Evolutionary conservation across 2,888 invertebrate genomes (phyloP).

Genomic region (Papilio demoleus): DNA sequence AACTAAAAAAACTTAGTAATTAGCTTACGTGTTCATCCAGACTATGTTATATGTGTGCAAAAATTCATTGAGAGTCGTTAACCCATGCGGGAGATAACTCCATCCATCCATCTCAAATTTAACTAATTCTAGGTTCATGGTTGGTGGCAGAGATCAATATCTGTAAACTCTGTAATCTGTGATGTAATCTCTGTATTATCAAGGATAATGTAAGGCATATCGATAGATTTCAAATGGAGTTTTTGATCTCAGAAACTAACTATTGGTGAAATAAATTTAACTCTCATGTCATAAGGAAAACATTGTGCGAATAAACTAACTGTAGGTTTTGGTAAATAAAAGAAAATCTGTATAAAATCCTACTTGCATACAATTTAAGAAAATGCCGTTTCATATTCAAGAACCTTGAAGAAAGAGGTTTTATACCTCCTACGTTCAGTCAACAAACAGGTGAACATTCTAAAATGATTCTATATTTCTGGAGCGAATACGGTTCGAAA

Average conservation of each 20-base stretch:
- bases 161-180: too few relatives aligned
- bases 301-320: background rate
- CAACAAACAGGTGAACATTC: conserved; percentile 24
- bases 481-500: conserved; percentile 47
- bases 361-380: background rate
- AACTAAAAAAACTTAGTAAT: background rate
- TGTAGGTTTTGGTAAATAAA: background rate
- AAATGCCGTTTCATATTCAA: background rate
- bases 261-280: too few relatives aligned
- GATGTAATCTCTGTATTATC: too few relatives aligned
- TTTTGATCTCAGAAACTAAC: too few relatives aligned
- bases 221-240: too few relatives aligned
- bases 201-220: too few relatives aligned
- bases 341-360: background rate
- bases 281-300: too few relatives aligned
- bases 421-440: conserved; percentile 10
- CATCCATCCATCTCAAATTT: too few relatives aligned
- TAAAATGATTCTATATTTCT: conserved; percentile 43
- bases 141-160: too few relatives aligned
- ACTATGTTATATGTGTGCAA: background rate
- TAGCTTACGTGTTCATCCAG: background rate
- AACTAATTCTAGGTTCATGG: too few relatives aligned
- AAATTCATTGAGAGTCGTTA: too few relatives aligned
- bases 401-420: background rate
- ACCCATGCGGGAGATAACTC: too few relatives aligned